Evolutionary conservation across 2,113 vertebrate species (phyloP), one percentile per base, ranked within the genome.

Genomic region (Abramis brama): DNA sequence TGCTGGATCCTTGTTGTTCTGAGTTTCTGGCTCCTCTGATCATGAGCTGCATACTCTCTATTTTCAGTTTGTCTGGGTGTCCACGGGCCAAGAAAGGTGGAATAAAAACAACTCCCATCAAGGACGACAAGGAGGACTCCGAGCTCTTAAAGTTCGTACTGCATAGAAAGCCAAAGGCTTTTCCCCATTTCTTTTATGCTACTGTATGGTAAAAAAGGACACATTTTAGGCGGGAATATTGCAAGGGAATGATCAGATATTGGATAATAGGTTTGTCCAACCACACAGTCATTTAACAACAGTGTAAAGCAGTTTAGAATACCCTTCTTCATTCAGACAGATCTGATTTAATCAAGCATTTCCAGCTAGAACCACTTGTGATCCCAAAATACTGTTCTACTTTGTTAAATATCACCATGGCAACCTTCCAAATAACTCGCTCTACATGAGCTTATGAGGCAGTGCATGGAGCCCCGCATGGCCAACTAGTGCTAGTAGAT

Each of bases 31-130:
- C 91, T 91, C 88, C 90, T 91, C 91, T 93, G 88, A 92, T 95
- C 94, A 95, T 94, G 91, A 93, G 93, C 92, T 94, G 91, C 94
- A 93, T 95, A 94, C 94, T 95, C 93, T 95, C 92, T 95, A 92
- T 94, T 96, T 95, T 94, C 94, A 99, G 98, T 96, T 95, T 99
- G 96, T 99, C 98, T 94, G 98, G 98, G 94, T 99, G 98, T 94
- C 98, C 98, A 90, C 98, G 98, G 96, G 98, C 97, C 96, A 99
- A 99, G 97, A 99, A 99, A 96, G 96, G 97, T 87, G 98, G 97
- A 94, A 96, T 98, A 95, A 99, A 99, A 96, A 95, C 95, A 90
- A 95, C 97, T 80, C 97, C 98, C 68, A 96, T 96, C 86, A 99
- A 99, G 95, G 98, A 99, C 88, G 98, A 99, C 92, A 98, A 97